Conservation (phyloP, 2,888 invertebrate species). For the Drosophila yooni region DNA sequence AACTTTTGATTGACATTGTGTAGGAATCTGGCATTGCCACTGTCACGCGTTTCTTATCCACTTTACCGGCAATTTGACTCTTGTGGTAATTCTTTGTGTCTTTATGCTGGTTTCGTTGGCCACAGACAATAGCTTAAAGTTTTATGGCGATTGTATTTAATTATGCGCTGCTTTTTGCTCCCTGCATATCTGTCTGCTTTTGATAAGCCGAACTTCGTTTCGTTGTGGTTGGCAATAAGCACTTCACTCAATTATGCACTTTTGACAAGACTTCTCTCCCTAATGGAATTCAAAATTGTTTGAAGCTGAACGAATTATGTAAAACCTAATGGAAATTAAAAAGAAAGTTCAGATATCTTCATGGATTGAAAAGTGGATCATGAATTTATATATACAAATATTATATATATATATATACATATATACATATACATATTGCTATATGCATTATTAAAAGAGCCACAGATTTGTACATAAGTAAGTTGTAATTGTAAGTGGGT, state of each 20-base stretch:
- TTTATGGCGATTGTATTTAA: constrained; percentile 75
- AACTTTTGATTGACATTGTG: constrained; percentile 77
- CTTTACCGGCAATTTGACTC: constrained; percentile 13
- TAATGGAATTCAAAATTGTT: constrained; percentile 35
- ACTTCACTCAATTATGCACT: constrained; percentile 52
- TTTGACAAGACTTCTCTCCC: constrained; percentile 38
- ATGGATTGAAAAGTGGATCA: background rate
- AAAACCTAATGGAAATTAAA: background rate
- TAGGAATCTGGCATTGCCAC: constrained; percentile 32
- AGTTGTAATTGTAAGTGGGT: too few species aligned
- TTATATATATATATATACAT: background rate
- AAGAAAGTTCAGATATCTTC: background rate
- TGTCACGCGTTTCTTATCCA: constrained; percentile 1
- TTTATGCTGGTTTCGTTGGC: constrained; percentile 25
- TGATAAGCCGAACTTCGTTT: constrained; percentile 16
- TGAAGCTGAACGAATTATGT: background rate
- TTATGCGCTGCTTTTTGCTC: constrained; percentile 60
- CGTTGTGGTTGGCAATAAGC: constrained; percentile 46
- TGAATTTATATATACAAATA: background rate
- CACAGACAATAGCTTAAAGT: constrained; percentile 73
- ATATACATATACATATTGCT: background rate
- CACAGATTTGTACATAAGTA: too few species aligned
- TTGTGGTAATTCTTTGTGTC: constrained; percentile 25
- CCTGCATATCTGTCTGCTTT: constrained; percentile 2
- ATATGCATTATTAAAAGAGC: too few species aligned